Base-by-base conservation (phyloP, 2,888 invertebrate species). In the Lepidocyrtinus sp. region DNA sequence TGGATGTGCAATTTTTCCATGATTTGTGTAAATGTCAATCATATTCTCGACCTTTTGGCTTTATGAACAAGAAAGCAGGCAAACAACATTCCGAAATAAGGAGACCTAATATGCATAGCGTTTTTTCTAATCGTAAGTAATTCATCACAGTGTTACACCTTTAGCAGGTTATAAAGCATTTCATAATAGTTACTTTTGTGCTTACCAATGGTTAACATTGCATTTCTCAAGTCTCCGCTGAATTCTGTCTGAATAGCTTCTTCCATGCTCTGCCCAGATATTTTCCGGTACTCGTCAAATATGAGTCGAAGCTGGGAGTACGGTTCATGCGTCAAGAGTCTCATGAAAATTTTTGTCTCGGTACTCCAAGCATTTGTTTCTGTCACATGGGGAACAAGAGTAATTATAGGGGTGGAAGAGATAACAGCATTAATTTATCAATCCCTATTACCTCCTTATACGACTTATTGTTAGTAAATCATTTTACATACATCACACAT, bases 321-420 rank as follows among this genome's bases (percentile, higher is more conserved):
- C 87, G 93, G 94, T 88, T 93, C 93, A 87, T 94, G 93, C 0
- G 93, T 93, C 88, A 94, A 89, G 86, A 94, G 92, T 87, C 91
- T 91, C 86, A 93, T 93, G 87, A 94, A 94, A 5, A 92, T 90
- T 87, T 92, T 92, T 88, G 93, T 93, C 83, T 93, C 93, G 0
- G 94, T 94, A 45, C 94, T 93, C 88, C 93, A 90, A 88, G 80
- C 80, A 71, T 82, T 82, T 61, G 76, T 74, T 73, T 81, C 81
- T 82, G 70, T 63, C 64, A 61, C 26, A 64, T 2, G 45, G 64
- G 27, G 64, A 36, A 61, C 19, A 24, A 63, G 36, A 26, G 17
- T 36, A 19, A 19, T 27, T 27, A 17, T 17, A 27, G 5, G 12
- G 65, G 19, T 21, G 36, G 5, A 21, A 7, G 46, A 68, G 19